Percentiles rank a stretch among this genome's conserved stretches.
phyloP scores from a whole-genome alignment of 1,140 invertebrate species.

The Aphelenchoides fujianensis region DNA sequence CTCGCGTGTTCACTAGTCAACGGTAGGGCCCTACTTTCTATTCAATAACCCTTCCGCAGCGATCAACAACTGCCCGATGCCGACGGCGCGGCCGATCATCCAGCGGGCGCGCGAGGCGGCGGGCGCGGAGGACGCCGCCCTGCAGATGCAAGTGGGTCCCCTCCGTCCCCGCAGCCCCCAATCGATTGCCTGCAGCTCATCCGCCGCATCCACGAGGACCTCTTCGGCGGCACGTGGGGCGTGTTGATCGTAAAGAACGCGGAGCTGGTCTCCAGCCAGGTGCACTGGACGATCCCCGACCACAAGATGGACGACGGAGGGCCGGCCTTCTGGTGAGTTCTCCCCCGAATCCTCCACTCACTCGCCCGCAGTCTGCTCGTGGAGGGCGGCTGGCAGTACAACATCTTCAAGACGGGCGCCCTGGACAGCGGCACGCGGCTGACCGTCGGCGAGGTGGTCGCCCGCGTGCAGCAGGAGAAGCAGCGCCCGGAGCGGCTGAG shows the following conservation, averaged over 20 bases:
- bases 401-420: constrained; percentile 59
- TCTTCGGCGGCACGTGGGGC: constrained; percentile 61
- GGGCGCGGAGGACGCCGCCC: constrained; percentile 32
- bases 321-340: constrained; percentile 59
- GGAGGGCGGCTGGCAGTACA: constrained; percentile 58
- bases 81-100: constrained; percentile 35
- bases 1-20: no score
- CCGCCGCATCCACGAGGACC: constrained; percentile 57
- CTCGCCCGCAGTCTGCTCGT: no score
- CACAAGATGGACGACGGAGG: constrained; percentile 53
- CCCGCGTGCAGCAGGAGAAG: constrained; percentile 30
- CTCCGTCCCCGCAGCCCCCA: no score
- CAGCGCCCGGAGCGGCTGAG: constrained; percentile 16
- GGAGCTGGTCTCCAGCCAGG: constrained; percentile 45
- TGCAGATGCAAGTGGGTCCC: constrained; percentile 52
- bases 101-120: constrained; percentile 35
- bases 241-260: constrained; percentile 54
- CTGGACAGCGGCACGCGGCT: constrained; percentile 48
- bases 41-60: no score
- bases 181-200: no score
- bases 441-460: constrained; percentile 55
- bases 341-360: no score
- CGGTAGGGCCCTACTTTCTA: no score
- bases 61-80: constrained; percentile 39
- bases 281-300: constrained; percentile 61